phyloP scores from a whole-genome alignment of 2,113 vertebrate genomes.

The Gallinago paraguaiae region DNA sequence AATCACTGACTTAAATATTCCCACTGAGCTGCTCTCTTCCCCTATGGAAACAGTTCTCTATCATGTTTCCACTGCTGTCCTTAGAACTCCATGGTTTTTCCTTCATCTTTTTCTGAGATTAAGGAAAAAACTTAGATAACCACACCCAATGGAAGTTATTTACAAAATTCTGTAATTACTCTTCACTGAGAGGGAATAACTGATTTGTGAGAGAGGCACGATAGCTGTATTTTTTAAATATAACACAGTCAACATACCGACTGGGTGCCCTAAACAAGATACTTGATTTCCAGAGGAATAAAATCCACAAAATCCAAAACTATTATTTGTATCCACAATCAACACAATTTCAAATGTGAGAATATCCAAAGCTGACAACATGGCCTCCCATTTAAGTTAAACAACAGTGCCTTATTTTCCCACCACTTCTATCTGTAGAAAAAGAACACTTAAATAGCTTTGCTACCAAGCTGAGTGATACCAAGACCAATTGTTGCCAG shows the following conservation, averaged over 20 bases:
- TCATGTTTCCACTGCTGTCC: neutral
- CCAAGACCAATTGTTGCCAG: neutral
- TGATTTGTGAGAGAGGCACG: neutral
- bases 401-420: neutral
- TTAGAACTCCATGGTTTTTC: neutral
- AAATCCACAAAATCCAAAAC: neutral
- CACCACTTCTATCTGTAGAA: neutral
- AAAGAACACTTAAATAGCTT: neutral
- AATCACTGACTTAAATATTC: neutral
- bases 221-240: neutral
- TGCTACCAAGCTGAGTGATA: neutral
- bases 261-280: neutral
- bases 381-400: neutral
- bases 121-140: neutral
- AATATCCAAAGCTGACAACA: neutral
- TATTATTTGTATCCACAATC: neutral
- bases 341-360: neutral
- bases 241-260: neutral
- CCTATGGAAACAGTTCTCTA: neutral
- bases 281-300: neutral
- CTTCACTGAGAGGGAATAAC: neutral
- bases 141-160: neutral
- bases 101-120: neutral
- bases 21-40: neutral
- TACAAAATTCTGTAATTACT: neutral